Percentiles rank a stretch among this genome's conserved stretches.
Evolutionary conservation across 2,113 vertebrate genomes (phyloP).

Genomic region (Aspiorhynchus laticeps): DNA sequence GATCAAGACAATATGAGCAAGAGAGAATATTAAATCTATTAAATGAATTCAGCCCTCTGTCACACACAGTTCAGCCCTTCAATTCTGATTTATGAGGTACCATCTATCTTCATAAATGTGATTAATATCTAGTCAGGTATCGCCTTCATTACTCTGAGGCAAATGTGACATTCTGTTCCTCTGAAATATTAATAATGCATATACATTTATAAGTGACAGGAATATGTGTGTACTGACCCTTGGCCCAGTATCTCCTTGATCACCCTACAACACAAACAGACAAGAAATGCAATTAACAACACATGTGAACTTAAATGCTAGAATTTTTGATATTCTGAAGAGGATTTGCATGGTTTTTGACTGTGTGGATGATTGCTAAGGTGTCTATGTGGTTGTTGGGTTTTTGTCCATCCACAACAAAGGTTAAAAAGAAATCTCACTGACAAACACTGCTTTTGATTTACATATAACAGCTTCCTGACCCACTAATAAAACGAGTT

Average conservation of each 20-base stretch:
- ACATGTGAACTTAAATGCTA: neutral
- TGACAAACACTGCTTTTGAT: neutral
- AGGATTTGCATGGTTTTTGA: neutral
- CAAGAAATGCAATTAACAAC: conserved; percentile 59
- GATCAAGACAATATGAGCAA: neutral
- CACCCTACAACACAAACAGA: conserved; percentile 79
- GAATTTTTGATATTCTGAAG: neutral
- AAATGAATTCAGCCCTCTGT: neutral
- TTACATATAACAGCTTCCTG: neutral
- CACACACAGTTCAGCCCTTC: neutral
- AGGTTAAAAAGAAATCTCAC: too few species aligned
- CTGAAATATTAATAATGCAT: neutral
- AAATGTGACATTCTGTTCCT: neutral
- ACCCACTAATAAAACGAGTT: neutral
- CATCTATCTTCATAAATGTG: conserved; percentile 23
- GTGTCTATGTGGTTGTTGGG: neutral
- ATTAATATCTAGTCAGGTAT: neutral
- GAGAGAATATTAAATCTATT: conserved; percentile 15
- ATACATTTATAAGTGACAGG: neutral
- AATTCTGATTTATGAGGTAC: conserved; percentile 24
- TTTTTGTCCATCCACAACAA: too few species aligned
- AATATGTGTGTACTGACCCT: conserved; percentile 77
- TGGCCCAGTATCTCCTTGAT: conserved; percentile 87
- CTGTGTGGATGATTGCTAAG: neutral
- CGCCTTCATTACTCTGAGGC: neutral